phyloP scores from a whole-genome alignment of 2,113 vertebrate species.

The Hymenochirus boettgeri region DNA sequence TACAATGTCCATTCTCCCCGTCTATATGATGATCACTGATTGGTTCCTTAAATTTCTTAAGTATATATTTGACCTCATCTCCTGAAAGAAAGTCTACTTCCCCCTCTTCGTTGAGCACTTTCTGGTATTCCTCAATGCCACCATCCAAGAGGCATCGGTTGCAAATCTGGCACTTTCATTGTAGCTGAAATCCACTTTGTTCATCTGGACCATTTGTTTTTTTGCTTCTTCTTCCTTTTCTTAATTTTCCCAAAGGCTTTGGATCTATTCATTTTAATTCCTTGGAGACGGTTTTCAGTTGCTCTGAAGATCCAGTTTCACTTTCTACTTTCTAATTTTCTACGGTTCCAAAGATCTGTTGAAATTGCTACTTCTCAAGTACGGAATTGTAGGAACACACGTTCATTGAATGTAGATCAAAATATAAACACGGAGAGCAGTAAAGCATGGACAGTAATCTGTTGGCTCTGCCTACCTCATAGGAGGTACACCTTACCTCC shows the following conservation, averaged over 20 bases:
- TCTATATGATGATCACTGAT: slow-evolving; percentile 39
- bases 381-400: neutral
- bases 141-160: slow-evolving; percentile 74
- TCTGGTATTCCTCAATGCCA: slow-evolving; percentile 64
- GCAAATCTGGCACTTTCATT: slow-evolving; percentile 81
- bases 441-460: slow-evolving; percentile 12
- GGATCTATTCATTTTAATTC: slow-evolving; percentile 59
- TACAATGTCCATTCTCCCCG: slow-evolving; percentile 26
- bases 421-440: neutral
- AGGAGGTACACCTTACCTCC: slow-evolving; percentile 24
- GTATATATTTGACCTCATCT: slow-evolving; percentile 72
- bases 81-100: slow-evolving; percentile 86
- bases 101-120: slow-evolving; percentile 63
- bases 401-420: neutral
- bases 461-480: slow-evolving; percentile 11
- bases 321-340: neutral
- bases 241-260: slow-evolving; percentile 75
- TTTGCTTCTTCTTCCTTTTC: slow-evolving; percentile 75
- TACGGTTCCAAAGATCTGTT: neutral
- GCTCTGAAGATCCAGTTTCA: neutral
- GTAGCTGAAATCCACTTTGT: slow-evolving; percentile 74
- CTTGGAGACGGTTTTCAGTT: neutral
- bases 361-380: neutral
- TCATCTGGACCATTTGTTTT: slow-evolving; percentile 56
- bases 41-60: slow-evolving; percentile 60